These are phyloP conservation scores for Stenoptilia bipunctidactyla DNA, from an alignment of 2,888 invertebrate genomes.

Conservation along the genomic window DNA sequence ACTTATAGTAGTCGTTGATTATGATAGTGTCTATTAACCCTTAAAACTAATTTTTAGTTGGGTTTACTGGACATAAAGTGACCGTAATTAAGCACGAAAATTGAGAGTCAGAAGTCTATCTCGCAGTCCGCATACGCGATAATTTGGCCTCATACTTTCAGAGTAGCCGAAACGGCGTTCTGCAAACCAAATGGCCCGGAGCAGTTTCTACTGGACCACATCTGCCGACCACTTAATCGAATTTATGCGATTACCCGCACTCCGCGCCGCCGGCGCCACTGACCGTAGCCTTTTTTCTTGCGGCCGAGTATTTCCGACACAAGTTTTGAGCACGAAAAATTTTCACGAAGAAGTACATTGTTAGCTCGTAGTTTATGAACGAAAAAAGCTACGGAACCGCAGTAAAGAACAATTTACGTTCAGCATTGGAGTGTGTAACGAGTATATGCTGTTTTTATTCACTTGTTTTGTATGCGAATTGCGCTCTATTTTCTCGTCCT, in stretches of 20 bases:
- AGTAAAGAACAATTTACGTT: too few relatives aligned
- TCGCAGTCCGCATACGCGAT: background rate
- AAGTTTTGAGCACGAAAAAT: too few relatives aligned
- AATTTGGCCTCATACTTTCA: conserved; percentile 1
- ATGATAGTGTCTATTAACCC: background rate
- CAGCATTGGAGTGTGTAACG: too few relatives aligned
- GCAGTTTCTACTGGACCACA: conserved; percentile 19
- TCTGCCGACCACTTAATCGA: conserved; percentile 20
- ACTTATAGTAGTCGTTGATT: background rate
- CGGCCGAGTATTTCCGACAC: too few relatives aligned
- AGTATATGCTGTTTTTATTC: too few relatives aligned
- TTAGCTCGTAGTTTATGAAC: too few relatives aligned
- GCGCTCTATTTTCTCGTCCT: background rate
- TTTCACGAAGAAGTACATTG: too few relatives aligned
- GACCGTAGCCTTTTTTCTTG: too few relatives aligned
- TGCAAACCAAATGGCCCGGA: conserved; percentile 14
- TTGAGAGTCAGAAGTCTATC: background rate
- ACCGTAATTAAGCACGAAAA: background rate
- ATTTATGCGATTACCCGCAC: conserved; percentile 11
- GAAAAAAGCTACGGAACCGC: too few relatives aligned
- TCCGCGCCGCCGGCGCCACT: too few relatives aligned
- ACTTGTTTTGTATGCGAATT: background rate
- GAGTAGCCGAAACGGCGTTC: conserved; percentile 1
- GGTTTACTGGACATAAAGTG: background rate
- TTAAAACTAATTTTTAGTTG: background rate